These are phyloP conservation scores for Brachypteracias leptosomus DNA, from an alignment of 2,113 vertebrate species.

Conservation along the genomic window DNA sequence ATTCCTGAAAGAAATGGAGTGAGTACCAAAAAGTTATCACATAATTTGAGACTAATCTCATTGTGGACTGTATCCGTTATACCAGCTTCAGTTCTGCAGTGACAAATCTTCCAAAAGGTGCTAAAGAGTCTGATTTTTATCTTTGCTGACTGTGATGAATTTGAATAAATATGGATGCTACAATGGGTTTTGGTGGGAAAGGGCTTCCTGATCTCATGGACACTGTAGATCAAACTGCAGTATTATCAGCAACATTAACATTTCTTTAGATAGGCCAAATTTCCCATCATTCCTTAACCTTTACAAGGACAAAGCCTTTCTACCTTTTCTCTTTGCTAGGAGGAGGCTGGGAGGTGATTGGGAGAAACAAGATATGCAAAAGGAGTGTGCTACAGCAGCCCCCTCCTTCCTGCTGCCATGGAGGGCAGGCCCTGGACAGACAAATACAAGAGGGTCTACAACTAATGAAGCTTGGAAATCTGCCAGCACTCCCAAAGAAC, in stretches of 20 bases:
- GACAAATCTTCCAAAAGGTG: background rate
- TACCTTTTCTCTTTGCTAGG: background rate
- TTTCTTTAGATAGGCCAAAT: background rate
- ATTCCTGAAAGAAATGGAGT: background rate
- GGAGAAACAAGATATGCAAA: background rate
- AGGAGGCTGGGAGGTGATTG: background rate
- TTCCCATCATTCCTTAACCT: background rate
- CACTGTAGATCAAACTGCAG: background rate
- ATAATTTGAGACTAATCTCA: background rate
- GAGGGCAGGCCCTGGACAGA: background rate
- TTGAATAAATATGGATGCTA: background rate
- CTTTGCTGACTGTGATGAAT: background rate
- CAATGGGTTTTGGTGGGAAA: background rate
- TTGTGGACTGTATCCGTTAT: background rate
- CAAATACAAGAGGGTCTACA: background rate
- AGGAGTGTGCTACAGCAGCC: background rate
- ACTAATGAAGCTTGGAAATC: background rate
- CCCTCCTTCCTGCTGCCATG: background rate
- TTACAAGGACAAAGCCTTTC: background rate
- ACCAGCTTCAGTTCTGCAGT: background rate
- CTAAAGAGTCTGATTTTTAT: background rate
- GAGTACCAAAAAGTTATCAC: background rate
- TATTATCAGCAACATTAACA: background rate
- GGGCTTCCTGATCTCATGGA: background rate
- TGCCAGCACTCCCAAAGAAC: background rate